Percentiles rank a stretch among this genome's conserved stretches.
These are phyloP conservation scores for Thaleichthys pacificus DNA, from an alignment of 2,797 vertebrate species.

Conservation along the genomic window DNA sequence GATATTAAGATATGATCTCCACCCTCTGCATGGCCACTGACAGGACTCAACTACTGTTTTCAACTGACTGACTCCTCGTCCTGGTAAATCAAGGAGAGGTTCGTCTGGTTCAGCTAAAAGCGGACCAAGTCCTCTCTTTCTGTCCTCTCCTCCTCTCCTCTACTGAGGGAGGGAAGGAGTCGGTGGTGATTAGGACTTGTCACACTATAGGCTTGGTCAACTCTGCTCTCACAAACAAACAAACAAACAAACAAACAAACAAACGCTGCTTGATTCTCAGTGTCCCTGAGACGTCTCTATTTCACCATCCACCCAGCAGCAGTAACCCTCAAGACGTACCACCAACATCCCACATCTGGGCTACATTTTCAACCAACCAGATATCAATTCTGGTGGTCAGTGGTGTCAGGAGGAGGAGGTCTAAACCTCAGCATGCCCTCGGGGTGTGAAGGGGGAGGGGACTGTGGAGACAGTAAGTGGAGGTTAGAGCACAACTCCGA, in stretches of 20 bases:
- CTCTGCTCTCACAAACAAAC: background rate
- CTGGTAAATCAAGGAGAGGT: no score
- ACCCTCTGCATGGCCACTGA: no score
- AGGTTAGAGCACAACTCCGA: constrained; percentile 38
- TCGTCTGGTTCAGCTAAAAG: background rate
- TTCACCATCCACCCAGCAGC: no score
- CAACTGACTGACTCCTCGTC: no score
- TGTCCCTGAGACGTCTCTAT: background rate
- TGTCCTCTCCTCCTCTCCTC: constrained; percentile 38
- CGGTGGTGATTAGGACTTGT: no score
- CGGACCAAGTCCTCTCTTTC: background rate
- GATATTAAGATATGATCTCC: background rate
- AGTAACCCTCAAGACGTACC: no score
- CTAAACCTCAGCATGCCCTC: constrained; percentile 19
- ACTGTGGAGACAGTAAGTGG: constrained; percentile 26
- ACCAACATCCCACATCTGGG: background rate
- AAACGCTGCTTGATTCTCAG: no score
- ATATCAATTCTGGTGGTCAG: background rate
- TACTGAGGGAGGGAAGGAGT: background rate
- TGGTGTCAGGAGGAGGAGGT: constrained; percentile 22
- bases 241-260: background rate
- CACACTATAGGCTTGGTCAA: background rate
- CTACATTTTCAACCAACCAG: background rate
- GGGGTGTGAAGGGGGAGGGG: constrained; percentile 7
- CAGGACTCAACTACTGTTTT: no score